Evolutionary conservation across 2,888 invertebrate genomes (phyloP).

Genomic region (Eustalomyia histrio): DNA sequence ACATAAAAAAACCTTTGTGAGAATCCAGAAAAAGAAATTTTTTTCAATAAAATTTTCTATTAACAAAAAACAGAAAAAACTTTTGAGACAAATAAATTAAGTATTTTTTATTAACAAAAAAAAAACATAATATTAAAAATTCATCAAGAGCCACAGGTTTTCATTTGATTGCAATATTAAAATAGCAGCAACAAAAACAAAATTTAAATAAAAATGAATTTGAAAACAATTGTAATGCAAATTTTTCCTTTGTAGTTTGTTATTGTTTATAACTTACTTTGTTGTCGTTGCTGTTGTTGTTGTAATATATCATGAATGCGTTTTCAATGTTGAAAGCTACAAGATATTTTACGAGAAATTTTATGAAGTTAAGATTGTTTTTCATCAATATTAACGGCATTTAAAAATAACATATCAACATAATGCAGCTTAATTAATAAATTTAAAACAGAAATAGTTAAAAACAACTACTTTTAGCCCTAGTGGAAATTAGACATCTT

Average conservation of each 20-base stretch:
- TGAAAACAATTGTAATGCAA: slow-evolving; percentile 43
- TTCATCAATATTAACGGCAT: slow-evolving; percentile 3
- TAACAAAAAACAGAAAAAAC: background rate
- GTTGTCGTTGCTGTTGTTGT: background rate
- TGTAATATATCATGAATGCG: background rate
- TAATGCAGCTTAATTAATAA: background rate
- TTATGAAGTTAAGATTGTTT: background rate
- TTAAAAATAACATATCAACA: background rate
- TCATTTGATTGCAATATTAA: slow-evolving; percentile 5
- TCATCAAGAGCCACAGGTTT: slow-evolving; percentile 9
- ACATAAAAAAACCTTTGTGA: slow-evolving; percentile 19
- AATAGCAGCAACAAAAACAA: background rate
- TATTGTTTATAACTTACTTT: slow-evolving; percentile 48
- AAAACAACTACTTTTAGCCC: background rate
- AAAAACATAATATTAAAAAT: slow-evolving; percentile 18
- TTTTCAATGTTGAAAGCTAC: slow-evolving; percentile 1
- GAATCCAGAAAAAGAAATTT: slow-evolving; percentile 33
- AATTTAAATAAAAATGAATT: slow-evolving; percentile 1
- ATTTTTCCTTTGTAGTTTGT: slow-evolving; percentile 9
- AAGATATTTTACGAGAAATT: background rate
- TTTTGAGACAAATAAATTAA: background rate
- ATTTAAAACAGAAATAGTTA: background rate
- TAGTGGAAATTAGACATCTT: background rate
- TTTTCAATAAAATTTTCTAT: background rate
- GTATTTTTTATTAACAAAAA: background rate